Evolutionary conservation across 2,888 invertebrate genomes (phyloP), one percentile per base, ranked within the genome.

Genomic region (Heliconius hortense): DNA sequence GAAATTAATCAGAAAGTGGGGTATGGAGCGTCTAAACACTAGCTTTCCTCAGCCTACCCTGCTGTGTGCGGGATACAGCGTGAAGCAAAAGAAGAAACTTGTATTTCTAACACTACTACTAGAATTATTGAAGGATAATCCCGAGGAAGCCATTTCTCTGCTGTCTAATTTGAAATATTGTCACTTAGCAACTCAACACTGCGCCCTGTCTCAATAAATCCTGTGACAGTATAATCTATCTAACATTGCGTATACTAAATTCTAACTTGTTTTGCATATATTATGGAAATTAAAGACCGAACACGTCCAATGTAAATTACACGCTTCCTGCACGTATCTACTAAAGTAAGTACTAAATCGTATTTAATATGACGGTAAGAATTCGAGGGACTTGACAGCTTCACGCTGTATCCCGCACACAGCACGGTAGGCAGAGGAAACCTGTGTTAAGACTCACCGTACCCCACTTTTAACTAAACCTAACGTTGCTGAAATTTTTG

Each of bases 241-340:
- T 24, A 1, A 35, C 24, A 64, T 39, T 60, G 39, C 39, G 15
- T 66, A 43, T 66, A 43, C 24, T 66, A 66, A 24, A 66, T 24
- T 15, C 24, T 43, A 39, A 66, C 66, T 43, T 15, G 39, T 39
- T 43, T 35, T n/a, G 35, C 35, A 73, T 39, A 15, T 56, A 66
- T 59, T 59, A 67, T 43, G 67, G 28, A 63, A 43, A 66, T 67
- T 67, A 56, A 73, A 73, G 56, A 64, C 64, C 43, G 43, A 67
- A 66, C 66, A 67, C 73, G 73, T 67, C n/a, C 59, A 10, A 48
- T 35, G 73, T 73, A 56, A 73, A 73, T 73, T 73, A 59, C 28
- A 35, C 7, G 31, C 35, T 73, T 73, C 73, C 73, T 66, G 66
- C 66, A 59, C 39, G 64, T 24, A 4, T 13, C 13, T 63, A 43